phyloP scores from a whole-genome alignment of 2,113 vertebrate species.

The Larimichthys crocea region DNA sequence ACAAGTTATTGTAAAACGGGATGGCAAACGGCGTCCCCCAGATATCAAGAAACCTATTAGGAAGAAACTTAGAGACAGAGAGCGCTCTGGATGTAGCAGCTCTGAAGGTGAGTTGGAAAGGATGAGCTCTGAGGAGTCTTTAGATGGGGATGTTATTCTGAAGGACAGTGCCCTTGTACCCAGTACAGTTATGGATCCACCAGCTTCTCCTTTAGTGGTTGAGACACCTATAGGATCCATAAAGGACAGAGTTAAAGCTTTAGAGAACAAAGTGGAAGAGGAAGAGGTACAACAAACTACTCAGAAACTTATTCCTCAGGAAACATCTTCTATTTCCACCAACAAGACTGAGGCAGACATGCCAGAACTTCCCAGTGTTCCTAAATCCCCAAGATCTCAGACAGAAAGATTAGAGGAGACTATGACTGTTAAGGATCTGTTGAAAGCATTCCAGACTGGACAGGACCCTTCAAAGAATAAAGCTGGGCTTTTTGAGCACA shows the following conservation, averaged over 20 bases:
- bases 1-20: constrained; percentile 72
- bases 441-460: constrained; percentile 97
- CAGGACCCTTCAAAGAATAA: constrained; percentile 95
- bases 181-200: constrained; percentile 69
- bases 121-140: constrained; percentile 87
- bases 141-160: constrained; percentile 86
- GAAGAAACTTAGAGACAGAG: constrained; percentile 90
- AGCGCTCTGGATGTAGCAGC: constrained; percentile 80
- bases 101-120: constrained; percentile 84
- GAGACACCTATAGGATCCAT: constrained; percentile 97
- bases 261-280: constrained; percentile 92
- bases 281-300: constrained; percentile 87
- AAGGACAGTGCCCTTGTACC: constrained; percentile 64
- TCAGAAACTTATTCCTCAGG: constrained; percentile 63
- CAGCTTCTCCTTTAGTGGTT: constrained; percentile 90
- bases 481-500: constrained; percentile 95
- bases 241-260: constrained; percentile 94
- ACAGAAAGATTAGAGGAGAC: constrained; percentile 95
- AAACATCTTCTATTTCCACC: constrained; percentile 51
- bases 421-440: constrained; percentile 95
- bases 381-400: constrained; percentile 84
- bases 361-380: constrained; percentile 78
- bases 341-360: constrained; percentile 73
- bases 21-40: constrained; percentile 79
- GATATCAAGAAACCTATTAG: constrained; percentile 93